Evolutionary conservation across 1,140 invertebrate species (phyloP).

Genomic region (Anagrus nilaparvatae): DNA sequence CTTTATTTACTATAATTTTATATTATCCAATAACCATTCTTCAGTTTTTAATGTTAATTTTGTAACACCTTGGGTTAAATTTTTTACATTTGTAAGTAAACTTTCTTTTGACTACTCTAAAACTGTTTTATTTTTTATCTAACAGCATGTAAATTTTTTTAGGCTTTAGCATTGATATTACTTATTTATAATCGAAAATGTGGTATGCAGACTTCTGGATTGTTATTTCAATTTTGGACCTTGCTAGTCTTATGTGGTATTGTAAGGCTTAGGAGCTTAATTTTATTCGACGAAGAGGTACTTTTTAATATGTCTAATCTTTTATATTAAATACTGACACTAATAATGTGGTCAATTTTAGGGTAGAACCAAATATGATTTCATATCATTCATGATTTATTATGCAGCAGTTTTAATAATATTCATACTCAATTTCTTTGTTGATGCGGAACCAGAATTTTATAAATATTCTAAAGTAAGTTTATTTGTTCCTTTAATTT

Average conservation of each 20-base stretch:
- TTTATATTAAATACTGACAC: neutral
- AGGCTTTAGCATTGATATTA: conserved; percentile 62
- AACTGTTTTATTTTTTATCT: conserved; percentile 19
- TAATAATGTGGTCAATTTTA: conserved; percentile 15
- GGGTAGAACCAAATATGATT: conserved; percentile 42
- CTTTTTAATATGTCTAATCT: too few relatives aligned
- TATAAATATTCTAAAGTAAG: conserved; percentile 61
- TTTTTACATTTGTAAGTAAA: conserved; percentile 69
- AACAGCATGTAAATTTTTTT: too few relatives aligned
- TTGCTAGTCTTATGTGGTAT: conserved; percentile 57
- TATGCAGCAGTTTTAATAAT: conserved; percentile 62
- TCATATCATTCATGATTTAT: conserved; percentile 72
- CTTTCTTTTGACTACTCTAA: conserved; percentile 1
- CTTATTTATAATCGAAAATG: conserved; percentile 68
- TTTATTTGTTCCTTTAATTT: conserved; percentile 14
- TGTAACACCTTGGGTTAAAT: conserved; percentile 63
- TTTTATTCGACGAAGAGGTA: conserved; percentile 34
- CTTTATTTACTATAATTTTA: conserved; percentile 47
- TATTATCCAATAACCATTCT: conserved; percentile 40
- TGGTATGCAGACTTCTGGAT: conserved; percentile 77
- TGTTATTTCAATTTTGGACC: conserved; percentile 83
- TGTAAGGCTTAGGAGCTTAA: conserved; percentile 61
- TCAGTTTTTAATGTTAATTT: conserved; percentile 54
- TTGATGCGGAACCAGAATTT: conserved; percentile 59
- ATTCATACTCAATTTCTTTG: conserved; percentile 74